A percentile compares a stretch with the other conserved stretches of the same genome.
Conservation (phyloP, 2,888 invertebrate genomes). For the Dolomedes plantarius region DNA sequence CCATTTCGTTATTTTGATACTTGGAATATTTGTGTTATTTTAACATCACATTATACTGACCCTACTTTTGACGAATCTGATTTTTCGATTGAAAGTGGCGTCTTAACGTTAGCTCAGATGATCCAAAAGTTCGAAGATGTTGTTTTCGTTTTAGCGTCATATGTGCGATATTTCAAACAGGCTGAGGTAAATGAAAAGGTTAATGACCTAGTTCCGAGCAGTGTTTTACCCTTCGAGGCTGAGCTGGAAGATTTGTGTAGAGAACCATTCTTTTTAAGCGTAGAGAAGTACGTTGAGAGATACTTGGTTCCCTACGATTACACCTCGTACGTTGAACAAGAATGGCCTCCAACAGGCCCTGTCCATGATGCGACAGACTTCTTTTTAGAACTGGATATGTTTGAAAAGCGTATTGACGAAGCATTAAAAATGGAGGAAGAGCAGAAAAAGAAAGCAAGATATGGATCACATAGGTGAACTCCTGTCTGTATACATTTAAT, state of each 20-base stretch:
- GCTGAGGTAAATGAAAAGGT: slow-evolving; percentile 36
- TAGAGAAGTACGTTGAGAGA: slow-evolving; percentile 9
- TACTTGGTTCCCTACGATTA: slow-evolving; percentile 20
- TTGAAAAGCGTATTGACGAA: slow-evolving; percentile 26
- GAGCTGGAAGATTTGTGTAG: slow-evolving; percentile 27
- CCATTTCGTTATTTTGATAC: slow-evolving; percentile 17
- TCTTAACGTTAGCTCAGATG: slow-evolving; percentile 13
- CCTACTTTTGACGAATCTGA: not conserved
- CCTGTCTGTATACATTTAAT: too few relatives aligned
- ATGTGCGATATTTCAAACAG: slow-evolving; percentile 17
- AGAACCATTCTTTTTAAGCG: slow-evolving; percentile 37
- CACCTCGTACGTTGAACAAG: slow-evolving; percentile 33
- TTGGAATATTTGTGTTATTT: slow-evolving; percentile 28
- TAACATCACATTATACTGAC: slow-evolving; percentile 30
- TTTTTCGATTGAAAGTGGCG: not conserved
- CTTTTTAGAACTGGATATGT: slow-evolving; percentile 33
- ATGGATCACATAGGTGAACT: slow-evolving; percentile 15
- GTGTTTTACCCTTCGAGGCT: slow-evolving; percentile 25
- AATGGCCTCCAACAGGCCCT: slow-evolving; percentile 52
- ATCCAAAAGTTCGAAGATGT: slow-evolving; percentile 33
- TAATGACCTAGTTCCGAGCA: slow-evolving; percentile 35
- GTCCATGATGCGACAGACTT: slow-evolving; percentile 27
- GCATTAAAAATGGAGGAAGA: slow-evolving; percentile 23
- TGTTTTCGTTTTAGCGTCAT: slow-evolving; percentile 45
- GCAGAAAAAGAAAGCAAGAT: not conserved